Evolutionary conservation across 1,140 invertebrate species (phyloP).

Genomic region (Aphidius gifuensis): DNA sequence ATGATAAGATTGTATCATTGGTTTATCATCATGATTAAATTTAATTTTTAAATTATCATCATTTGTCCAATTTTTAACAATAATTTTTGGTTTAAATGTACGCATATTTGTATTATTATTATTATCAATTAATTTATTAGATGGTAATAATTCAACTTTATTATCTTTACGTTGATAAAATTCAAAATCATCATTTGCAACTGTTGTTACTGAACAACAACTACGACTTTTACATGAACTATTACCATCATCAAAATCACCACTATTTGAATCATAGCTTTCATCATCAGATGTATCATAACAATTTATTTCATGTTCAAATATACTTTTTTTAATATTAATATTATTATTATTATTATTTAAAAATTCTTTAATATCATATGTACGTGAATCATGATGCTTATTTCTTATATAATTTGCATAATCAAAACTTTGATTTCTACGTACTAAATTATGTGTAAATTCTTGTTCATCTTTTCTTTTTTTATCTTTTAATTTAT

Average conservation of each 20-base stretch:
- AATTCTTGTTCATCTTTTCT: conserved; percentile 26
- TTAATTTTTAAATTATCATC: background rate
- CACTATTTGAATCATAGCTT: conserved; percentile 46
- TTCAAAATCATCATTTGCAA: conserved; percentile 67
- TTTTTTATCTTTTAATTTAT: background rate
- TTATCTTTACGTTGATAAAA: conserved; percentile 56
- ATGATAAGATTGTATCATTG: conserved; percentile 42
- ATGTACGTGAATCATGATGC: conserved; percentile 38
- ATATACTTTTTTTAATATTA: conserved; percentile 22
- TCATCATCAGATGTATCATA: conserved; percentile 55
- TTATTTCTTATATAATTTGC: conserved; percentile 32
- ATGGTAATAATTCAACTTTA: conserved; percentile 41
- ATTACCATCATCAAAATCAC: conserved; percentile 47
- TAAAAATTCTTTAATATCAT: conserved; percentile 38
- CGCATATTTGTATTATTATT: conserved; percentile 47
- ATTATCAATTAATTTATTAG: conserved; percentile 36
- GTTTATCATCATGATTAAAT: conserved; percentile 30
- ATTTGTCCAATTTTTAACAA: conserved; percentile 32
- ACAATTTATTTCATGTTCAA: conserved; percentile 31
- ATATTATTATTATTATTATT: conserved; percentile 27
- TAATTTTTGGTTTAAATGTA: conserved; percentile 47
- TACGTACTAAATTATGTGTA: conserved; percentile 34
- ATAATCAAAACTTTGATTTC: conserved; percentile 50
- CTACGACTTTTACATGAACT: conserved; percentile 61
- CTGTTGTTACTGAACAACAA: conserved; percentile 62